A percentile compares a stretch with the other conserved stretches of the same genome.
These are phyloP conservation scores for Ophonus ardosiacus DNA, from an alignment of 2,888 invertebrate species.

Conservation along the genomic window DNA sequence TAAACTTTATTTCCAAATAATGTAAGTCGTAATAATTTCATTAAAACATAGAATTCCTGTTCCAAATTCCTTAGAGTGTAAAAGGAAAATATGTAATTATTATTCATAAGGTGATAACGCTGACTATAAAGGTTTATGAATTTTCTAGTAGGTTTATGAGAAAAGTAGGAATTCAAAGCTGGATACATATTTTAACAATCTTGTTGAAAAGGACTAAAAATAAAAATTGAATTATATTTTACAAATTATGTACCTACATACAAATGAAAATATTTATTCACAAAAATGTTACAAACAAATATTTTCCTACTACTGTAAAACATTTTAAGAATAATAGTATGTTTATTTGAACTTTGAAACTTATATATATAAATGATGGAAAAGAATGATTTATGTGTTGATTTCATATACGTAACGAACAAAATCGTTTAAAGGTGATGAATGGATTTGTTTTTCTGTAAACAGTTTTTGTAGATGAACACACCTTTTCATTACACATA, in stretches of 20 bases:
- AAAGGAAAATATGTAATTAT: not conserved
- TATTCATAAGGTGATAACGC: not conserved
- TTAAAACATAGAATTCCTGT: not conserved
- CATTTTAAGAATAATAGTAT: not conserved
- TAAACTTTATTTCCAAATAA: not conserved
- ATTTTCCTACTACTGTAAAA: not conserved
- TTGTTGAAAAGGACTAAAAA: not conserved
- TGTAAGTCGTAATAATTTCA: not conserved
- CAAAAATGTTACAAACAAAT: not conserved
- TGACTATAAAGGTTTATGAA: not conserved
- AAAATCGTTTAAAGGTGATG: not conserved
- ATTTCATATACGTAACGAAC: not conserved
- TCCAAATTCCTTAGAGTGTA: not conserved
- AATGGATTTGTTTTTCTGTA: not conserved
- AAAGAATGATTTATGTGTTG: not conserved
- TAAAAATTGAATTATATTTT: not conserved
- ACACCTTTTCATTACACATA: not conserved
- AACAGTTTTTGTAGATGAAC: not conserved
- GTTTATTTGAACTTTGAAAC: not conserved
- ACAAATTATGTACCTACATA: not conserved
- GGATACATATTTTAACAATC: not conserved
- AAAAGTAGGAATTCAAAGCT: not conserved
- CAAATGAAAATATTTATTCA: not conserved
- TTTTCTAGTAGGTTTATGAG: not conserved
- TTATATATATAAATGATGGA: not conserved